phyloP scores from a whole-genome alignment of 2,888 invertebrate genomes.

The Penaeus monodon region DNA sequence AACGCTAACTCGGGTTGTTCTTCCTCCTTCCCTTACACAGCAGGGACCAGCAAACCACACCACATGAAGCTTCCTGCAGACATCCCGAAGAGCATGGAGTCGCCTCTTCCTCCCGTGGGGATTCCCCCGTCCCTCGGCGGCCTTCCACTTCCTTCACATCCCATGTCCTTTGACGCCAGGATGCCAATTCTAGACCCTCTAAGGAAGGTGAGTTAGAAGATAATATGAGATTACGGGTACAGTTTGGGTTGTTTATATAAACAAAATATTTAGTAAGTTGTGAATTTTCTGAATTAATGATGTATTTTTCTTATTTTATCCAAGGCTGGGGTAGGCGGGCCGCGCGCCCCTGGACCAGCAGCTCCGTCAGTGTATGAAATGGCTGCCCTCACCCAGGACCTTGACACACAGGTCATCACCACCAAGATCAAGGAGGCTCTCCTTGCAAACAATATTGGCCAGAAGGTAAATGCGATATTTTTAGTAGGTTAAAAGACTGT shows the following conservation, averaged over 20 bases:
- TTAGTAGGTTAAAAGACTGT: background rate
- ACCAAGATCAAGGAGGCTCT: slow-evolving; percentile 97
- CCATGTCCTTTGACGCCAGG: slow-evolving; percentile 66
- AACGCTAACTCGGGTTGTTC: background rate
- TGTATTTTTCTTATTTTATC: slow-evolving; percentile 2
- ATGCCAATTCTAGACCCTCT: slow-evolving; percentile 68
- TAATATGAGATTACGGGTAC: too few species aligned
- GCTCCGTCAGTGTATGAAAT: slow-evolving; percentile 90
- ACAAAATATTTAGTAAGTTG: background rate
- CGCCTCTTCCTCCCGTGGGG: slow-evolving; percentile 65
- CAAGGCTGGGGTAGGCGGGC: slow-evolving; percentile 28
- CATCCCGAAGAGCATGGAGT: slow-evolving; percentile 64
- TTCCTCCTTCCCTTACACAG: slow-evolving; percentile 22
- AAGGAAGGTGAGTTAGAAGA: slow-evolving; percentile 66
- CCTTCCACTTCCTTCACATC: slow-evolving; percentile 66
- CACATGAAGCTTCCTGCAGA: slow-evolving; percentile 64
- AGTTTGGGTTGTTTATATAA: too few species aligned
- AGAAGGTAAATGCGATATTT: slow-evolving; percentile 78
- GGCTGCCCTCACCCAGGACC: slow-evolving; percentile 94
- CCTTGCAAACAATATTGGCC: slow-evolving; percentile 96
- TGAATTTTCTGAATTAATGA: slow-evolving; percentile 25
- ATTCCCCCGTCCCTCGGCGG: slow-evolving; percentile 66
- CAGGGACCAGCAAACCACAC: slow-evolving; percentile 61
- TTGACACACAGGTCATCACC: slow-evolving; percentile 96
- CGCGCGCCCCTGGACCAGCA: slow-evolving; percentile 74